These are phyloP conservation scores for Calameuta idolon DNA, from an alignment of 2,888 invertebrate species.

Conservation along the genomic window DNA sequence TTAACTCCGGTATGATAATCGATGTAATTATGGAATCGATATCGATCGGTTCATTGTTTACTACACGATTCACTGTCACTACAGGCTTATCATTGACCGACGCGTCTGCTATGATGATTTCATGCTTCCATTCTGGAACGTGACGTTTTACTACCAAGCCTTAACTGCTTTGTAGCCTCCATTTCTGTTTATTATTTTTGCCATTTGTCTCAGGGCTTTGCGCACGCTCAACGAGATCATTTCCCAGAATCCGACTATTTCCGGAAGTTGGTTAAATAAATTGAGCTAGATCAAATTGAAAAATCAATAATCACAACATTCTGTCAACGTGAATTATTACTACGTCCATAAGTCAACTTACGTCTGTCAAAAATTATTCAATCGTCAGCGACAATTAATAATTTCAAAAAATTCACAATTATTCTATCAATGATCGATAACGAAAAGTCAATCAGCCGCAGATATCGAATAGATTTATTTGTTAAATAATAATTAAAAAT, in stretches of 20 bases:
- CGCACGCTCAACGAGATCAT: not conserved
- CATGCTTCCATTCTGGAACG: slow-evolving; percentile 39
- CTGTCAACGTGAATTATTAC: not conserved
- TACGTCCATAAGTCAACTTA: not conserved
- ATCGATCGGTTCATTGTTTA: too few species aligned
- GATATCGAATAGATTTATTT: not conserved
- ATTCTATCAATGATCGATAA: not conserved
- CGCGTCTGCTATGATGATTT: slow-evolving; percentile 27
- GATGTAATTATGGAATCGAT: not conserved
- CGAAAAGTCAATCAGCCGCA: not conserved
- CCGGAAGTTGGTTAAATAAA: not conserved
- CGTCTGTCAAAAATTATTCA: not conserved
- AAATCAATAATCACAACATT: not conserved
- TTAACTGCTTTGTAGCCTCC: not conserved
- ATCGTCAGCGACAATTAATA: not conserved
- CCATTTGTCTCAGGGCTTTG: slow-evolving; percentile 5
- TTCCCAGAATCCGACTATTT: not conserved
- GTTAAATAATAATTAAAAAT: not conserved
- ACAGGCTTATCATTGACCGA: not conserved
- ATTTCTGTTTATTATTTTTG: slow-evolving; percentile 11
- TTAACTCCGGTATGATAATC: not conserved
- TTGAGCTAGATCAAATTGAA: not conserved
- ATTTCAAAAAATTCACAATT: not conserved
- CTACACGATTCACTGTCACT: not conserved
- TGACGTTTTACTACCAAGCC: slow-evolving; percentile 37